Percentiles rank a stretch among this genome's conserved stretches.
These are phyloP conservation scores for Lophius americanus DNA, from an alignment of 2,797 vertebrate genomes.

Conservation along the genomic window DNA sequence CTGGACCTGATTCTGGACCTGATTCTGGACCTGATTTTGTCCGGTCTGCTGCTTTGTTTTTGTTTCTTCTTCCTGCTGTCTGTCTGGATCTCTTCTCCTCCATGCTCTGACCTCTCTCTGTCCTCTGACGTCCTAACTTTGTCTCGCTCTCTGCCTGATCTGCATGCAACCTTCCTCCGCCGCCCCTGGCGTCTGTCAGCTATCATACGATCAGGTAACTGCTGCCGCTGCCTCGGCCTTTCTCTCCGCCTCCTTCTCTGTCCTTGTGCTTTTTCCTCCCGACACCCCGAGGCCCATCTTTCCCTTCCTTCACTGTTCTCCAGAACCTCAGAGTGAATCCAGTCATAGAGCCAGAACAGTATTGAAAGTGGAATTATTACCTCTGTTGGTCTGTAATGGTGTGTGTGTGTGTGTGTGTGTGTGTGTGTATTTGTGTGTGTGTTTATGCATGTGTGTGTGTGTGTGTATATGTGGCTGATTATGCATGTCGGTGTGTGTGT, in stretches of 20 bases:
- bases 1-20: neutral
- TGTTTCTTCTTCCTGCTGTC: slow-evolving; percentile 19
- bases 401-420: slow-evolving; percentile 5
- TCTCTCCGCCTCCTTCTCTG: slow-evolving; percentile 46
- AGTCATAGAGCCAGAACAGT: neutral
- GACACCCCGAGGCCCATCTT: slow-evolving; percentile 9
- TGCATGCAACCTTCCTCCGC: slow-evolving; percentile 89
- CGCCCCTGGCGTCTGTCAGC: slow-evolving; percentile 94
- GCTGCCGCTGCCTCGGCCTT: slow-evolving; percentile 72
- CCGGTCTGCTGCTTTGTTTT: neutral
- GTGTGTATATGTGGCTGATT: no score
- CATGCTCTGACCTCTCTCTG: slow-evolving; percentile 33
- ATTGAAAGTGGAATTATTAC: neutral
- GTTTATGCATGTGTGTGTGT: no score
- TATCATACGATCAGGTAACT: slow-evolving; percentile 99
- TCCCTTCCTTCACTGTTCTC: neutral
- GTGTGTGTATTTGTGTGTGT: no score
- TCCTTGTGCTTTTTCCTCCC: slow-evolving; percentile 40
- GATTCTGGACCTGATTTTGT: neutral
- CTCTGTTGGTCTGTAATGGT: slow-evolving; percentile 5
- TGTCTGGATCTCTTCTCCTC: slow-evolving; percentile 34
- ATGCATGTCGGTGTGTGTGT: no score
- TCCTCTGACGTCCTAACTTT: slow-evolving; percentile 54
- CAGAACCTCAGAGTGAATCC: neutral
- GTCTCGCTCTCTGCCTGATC: slow-evolving; percentile 82